Conservation (phyloP, 2,113 vertebrate species). For the Syrrhaptes paradoxus region DNA sequence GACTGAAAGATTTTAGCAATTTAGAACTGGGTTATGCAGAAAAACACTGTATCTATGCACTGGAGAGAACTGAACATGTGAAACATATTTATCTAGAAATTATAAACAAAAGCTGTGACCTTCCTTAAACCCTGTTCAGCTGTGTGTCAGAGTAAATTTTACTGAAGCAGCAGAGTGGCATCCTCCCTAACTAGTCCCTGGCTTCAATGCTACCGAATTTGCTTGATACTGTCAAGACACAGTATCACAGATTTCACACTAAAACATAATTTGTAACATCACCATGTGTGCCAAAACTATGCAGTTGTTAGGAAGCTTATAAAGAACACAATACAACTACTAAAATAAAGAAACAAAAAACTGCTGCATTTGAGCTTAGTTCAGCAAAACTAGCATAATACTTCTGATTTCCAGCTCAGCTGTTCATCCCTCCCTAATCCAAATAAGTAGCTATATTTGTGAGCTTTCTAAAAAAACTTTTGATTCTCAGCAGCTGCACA, state of each 20-base stretch:
- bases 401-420: constrained; percentile 31
- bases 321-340: neutral
- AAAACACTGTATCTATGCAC: neutral
- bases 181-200: neutral
- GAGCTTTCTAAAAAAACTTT: constrained; percentile 42
- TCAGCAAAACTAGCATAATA: constrained; percentile 22
- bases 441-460: constrained; percentile 44
- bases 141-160: neutral
- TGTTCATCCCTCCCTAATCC: constrained; percentile 36
- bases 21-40: neutral
- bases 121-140: neutral
- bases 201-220: neutral
- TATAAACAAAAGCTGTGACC: neutral
- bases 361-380: neutral
- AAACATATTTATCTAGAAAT: neutral
- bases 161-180: neutral
- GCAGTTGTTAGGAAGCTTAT: neutral
- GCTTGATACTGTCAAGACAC: neutral
- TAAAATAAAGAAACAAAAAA: neutral
- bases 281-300: neutral
- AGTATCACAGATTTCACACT: neutral
- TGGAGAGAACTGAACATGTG: neutral
- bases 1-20: neutral
- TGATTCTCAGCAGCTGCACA: constrained; percentile 43
- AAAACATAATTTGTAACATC: neutral